A percentile compares a stretch with the other conserved stretches of the same genome.
phyloP scores from a whole-genome alignment of 1,140 invertebrate genomes.

The Steinernema feltiae region DNA sequence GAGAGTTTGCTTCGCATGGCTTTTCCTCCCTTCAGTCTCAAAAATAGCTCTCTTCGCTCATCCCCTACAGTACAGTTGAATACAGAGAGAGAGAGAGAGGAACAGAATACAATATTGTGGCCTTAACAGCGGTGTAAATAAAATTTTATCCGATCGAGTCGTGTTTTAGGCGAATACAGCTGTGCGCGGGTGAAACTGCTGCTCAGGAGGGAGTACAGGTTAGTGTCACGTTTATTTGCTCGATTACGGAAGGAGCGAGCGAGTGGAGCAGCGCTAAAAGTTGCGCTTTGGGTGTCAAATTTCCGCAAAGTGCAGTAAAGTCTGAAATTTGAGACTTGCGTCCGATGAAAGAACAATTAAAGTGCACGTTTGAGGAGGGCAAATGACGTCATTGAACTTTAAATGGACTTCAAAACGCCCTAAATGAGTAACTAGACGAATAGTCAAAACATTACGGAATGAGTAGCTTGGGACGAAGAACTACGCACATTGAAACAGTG shows the following conservation, averaged over 20 bases:
- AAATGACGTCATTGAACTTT: too few relatives aligned
- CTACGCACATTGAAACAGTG: too few relatives aligned
- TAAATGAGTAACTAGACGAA: too few relatives aligned
- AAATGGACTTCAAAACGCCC: too few relatives aligned
- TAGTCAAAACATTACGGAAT: too few relatives aligned
- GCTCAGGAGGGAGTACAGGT: constrained; percentile 77
- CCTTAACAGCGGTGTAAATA: constrained; percentile 16
- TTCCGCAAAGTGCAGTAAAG: too few relatives aligned
- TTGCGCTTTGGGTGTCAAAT: neutral
- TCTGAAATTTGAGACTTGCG: too few relatives aligned
- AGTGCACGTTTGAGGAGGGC: too few relatives aligned
- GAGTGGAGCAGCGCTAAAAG: neutral
- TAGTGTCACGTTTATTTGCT: neutral
- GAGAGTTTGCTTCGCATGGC: constrained; percentile 9
- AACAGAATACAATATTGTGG: too few relatives aligned
- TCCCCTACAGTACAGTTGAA: neutral
- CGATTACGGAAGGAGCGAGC: neutral
- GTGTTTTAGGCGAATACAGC: constrained; percentile 79
- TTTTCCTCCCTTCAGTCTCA: neutral
- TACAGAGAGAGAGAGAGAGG: constrained; percentile 20
- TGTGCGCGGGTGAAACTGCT: constrained; percentile 85
- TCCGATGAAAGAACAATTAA: too few relatives aligned
- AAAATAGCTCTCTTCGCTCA: too few relatives aligned
- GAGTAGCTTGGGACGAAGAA: too few relatives aligned
- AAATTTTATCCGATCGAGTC: constrained; percentile 3